phyloP scores from a whole-genome alignment of 1,140 invertebrate genomes.

The Drosophila sproati region DNA sequence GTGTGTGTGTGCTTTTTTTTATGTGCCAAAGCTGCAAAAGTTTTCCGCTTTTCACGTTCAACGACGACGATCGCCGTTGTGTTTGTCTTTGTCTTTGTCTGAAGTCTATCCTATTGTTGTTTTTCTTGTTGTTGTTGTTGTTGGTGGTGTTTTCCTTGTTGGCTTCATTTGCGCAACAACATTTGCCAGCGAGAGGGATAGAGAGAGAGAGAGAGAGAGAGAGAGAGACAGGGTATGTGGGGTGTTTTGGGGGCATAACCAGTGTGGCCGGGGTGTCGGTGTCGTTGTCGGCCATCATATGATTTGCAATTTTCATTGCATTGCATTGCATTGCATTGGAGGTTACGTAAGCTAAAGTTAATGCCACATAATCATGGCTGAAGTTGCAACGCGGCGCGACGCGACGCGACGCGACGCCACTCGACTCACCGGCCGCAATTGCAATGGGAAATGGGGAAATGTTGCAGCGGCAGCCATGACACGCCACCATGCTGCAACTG shows the following conservation, averaged over 20 bases:
- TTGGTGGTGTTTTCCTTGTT: slow-evolving; percentile 72
- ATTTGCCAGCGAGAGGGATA: slow-evolving; percentile 40
- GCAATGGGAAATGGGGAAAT: slow-evolving; percentile 80
- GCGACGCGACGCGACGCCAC: slow-evolving; percentile 26
- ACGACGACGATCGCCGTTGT: slow-evolving; percentile 83
- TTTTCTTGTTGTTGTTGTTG: slow-evolving; percentile 38
- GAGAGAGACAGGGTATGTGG: slow-evolving; percentile 16
- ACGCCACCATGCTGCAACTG: slow-evolving; percentile 21
- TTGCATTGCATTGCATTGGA: slow-evolving; percentile 59
- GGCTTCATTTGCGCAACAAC: slow-evolving; percentile 73
- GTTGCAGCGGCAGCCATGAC: slow-evolving; percentile 44
- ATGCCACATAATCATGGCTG: slow-evolving; percentile 83
- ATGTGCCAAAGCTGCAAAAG: slow-evolving; percentile 76
- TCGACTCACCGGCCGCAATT: slow-evolving; percentile 14
- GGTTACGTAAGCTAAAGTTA: slow-evolving; percentile 81
- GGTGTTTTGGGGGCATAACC: slow-evolving; percentile 8
- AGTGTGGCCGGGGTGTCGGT: slow-evolving; percentile 35
- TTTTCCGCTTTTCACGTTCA: slow-evolving; percentile 85
- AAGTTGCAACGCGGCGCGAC: slow-evolving; percentile 60
- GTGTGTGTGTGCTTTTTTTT: slow-evolving; percentile 32
- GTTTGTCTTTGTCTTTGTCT: slow-evolving; percentile 39
- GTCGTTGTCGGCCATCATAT: slow-evolving; percentile 59
- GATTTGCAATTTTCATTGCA: slow-evolving; percentile 73
- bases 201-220: neutral
- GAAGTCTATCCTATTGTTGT: slow-evolving; percentile 11